phyloP scores from a whole-genome alignment of 2,888 invertebrate genomes.

The Dryadula phaetusa region DNA sequence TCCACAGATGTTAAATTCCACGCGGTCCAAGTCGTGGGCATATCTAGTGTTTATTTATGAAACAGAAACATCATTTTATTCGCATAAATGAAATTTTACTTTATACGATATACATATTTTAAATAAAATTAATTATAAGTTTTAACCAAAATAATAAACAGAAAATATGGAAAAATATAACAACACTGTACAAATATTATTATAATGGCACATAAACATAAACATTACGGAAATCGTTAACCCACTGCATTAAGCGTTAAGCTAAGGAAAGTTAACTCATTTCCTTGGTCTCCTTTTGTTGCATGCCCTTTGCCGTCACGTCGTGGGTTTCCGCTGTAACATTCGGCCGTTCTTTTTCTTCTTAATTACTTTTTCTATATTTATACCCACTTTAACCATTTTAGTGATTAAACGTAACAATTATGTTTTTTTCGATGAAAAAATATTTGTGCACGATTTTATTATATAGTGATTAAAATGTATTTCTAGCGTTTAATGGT shows the following conservation, averaged over 20 bases:
- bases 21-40: too few species aligned
- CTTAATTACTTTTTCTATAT: slow-evolving; percentile 5
- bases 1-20: too few species aligned
- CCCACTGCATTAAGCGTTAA: slow-evolving; percentile 14
- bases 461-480: too few species aligned
- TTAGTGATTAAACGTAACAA: not conserved
- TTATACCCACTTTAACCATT: not conserved
- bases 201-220: not conserved
- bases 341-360: slow-evolving; percentile 10
- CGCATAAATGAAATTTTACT: too few species aligned
- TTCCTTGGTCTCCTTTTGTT: slow-evolving; percentile 27
- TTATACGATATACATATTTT: not conserved
- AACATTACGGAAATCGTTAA: slow-evolving; percentile 19
- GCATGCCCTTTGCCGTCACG: slow-evolving; percentile 24
- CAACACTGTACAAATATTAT: not conserved
- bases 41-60: too few species aligned
- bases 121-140: not conserved
- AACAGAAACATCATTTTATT: too few species aligned
- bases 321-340: slow-evolving; percentile 15
- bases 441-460: too few species aligned
- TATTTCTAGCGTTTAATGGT: too few species aligned
- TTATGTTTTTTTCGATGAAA: too few species aligned
- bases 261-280: slow-evolving; percentile 26
- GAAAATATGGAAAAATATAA: not conserved
- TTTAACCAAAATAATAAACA: not conserved